phyloP scores from a whole-genome alignment of 2,888 invertebrate genomes.

The Drosophila sordidula region DNA sequence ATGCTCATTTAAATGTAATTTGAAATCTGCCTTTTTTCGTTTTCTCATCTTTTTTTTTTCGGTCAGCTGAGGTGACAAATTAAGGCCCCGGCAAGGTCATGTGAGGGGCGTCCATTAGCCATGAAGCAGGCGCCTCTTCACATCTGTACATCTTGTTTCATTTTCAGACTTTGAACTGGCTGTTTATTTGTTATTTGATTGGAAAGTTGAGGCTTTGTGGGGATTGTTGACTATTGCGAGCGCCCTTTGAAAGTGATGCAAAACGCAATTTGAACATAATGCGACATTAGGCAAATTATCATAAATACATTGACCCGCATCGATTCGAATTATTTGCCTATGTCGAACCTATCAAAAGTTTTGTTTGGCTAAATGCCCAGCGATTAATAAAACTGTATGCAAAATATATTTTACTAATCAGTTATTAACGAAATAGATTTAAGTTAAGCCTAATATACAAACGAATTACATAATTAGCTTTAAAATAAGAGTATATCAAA shows the following conservation, averaged over 20 bases:
- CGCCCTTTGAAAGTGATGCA: conserved; percentile 55
- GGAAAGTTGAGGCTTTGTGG: conserved; percentile 58
- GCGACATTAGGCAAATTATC: conserved; percentile 66
- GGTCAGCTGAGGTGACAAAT: conserved; percentile 76
- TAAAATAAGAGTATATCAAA: neutral
- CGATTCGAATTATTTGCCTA: conserved; percentile 14
- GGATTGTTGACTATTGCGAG: conserved; percentile 19
- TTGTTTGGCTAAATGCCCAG: neutral
- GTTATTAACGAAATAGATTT: neutral
- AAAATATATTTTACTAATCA: neutral
- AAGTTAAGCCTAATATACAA: neutral
- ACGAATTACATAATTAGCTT: neutral
- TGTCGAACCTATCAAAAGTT: conserved; percentile 1
- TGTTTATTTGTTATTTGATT: conserved; percentile 33
- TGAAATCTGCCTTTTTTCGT: conserved; percentile 36
- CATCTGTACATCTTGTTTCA: conserved; percentile 40
- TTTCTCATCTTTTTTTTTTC: conserved; percentile 30
- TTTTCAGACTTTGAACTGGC: conserved; percentile 28
- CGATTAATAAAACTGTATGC: neutral
- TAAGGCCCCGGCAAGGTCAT: conserved; percentile 73
- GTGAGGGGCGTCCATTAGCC: conserved; percentile 80
- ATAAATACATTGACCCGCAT: conserved; percentile 74
- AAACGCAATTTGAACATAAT: conserved; percentile 60
- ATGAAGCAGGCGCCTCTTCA: conserved; percentile 53
- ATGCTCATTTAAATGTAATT: conserved; percentile 79